Evolutionary conservation across 2,888 invertebrate species (phyloP).

Genomic region (Zeuzera pyrina): DNA sequence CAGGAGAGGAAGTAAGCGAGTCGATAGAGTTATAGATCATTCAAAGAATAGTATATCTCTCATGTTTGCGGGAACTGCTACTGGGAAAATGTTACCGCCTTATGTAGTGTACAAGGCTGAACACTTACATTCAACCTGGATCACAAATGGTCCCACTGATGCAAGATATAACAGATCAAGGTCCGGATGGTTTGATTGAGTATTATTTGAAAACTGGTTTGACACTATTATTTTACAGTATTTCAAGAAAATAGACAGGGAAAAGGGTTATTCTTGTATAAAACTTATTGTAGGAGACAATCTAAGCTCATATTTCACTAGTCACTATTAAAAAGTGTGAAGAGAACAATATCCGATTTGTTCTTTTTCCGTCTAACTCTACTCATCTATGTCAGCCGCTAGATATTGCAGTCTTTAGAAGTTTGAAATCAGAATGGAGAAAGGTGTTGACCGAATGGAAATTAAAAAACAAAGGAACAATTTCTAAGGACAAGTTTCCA

Average conservation of each 20-base stretch:
- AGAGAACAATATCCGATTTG: slow-evolving; percentile 29
- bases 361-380: slow-evolving; percentile 27
- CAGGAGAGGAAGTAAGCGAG: not conserved
- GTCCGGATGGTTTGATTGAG: slow-evolving; percentile 33
- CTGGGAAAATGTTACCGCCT: slow-evolving; percentile 28
- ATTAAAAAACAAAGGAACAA: not conserved
- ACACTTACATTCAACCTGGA: slow-evolving; percentile 34
- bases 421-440: slow-evolving; percentile 1
- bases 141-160: slow-evolving; percentile 29
- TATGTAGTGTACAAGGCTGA: slow-evolving; percentile 42
- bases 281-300: slow-evolving; percentile 37
- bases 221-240: slow-evolving; percentile 14
- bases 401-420: slow-evolving; percentile 17
- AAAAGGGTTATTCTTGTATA: slow-evolving; percentile 12
- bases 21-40: not conserved
- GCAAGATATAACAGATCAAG: slow-evolving; percentile 31
- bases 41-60: slow-evolving; percentile 16
- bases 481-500: slow-evolving; percentile 3
- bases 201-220: slow-evolving; percentile 30
- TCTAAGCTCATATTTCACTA: slow-evolving; percentile 26
- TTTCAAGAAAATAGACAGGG: slow-evolving; percentile 12
- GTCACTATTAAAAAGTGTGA: slow-evolving; percentile 26
- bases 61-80: slow-evolving; percentile 34
- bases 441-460: slow-evolving; percentile 2
- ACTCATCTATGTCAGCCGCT: slow-evolving; percentile 32